phyloP scores from a whole-genome alignment of 2,888 invertebrate species.

The Erpobdella octoculata region DNA sequence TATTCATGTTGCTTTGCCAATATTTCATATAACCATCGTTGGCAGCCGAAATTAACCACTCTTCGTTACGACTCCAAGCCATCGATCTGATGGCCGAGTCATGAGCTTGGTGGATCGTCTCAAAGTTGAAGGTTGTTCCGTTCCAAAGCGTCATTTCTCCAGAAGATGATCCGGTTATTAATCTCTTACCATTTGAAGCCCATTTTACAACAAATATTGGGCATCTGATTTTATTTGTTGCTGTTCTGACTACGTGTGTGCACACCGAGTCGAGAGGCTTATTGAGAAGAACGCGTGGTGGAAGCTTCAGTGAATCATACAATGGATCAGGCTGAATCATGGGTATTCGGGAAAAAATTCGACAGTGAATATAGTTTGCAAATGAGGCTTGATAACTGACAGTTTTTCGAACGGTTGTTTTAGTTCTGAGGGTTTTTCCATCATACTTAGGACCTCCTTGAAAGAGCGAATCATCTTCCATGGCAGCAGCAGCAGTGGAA shows the following conservation, averaged over 20 bases:
- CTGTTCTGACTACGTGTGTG: background rate
- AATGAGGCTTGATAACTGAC: background rate
- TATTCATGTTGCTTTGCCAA: slow-evolving; percentile 5
- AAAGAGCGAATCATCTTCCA: too few relatives aligned
- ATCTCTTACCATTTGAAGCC: background rate
- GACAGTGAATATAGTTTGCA: too few relatives aligned
- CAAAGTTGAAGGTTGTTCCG: background rate
- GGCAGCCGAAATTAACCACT: background rate
- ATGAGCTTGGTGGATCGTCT: background rate
- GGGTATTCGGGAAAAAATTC: background rate
- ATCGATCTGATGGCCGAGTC: background rate
- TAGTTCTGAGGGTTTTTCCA: background rate
- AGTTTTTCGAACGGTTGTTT: background rate
- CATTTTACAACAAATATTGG: background rate
- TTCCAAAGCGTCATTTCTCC: slow-evolving; percentile 3
- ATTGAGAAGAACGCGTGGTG: background rate
- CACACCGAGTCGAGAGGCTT: background rate
- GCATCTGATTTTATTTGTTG: background rate
- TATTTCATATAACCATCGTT: background rate
- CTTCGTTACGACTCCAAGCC: background rate
- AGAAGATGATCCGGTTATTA: background rate
- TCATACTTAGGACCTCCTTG: too few relatives aligned
- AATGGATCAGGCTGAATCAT: background rate
- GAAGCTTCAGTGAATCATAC: background rate
- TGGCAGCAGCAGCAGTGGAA: too few relatives aligned